Evolutionary conservation across 1,140 invertebrate species (phyloP), one percentile per base, ranked within the genome.

Genomic region (Bombus haemorrhoidalis): DNA sequence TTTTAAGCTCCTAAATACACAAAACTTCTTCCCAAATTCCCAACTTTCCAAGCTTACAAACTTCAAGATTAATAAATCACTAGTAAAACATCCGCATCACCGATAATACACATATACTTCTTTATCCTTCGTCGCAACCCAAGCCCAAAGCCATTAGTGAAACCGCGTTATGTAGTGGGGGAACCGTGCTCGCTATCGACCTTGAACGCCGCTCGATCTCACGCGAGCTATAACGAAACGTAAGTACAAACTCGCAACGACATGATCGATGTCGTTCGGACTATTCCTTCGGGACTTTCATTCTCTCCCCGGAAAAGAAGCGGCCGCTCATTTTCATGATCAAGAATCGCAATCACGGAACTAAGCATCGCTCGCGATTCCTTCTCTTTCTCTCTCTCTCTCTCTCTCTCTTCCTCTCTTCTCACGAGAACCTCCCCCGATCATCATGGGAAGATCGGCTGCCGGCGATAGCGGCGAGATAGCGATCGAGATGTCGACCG

Each of bases 391-490:
- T 88, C 85, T 85, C 69, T 66, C 15, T 66, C 13, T n/a, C 13
- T 28, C 66, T 89, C 87, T 91, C 73, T 66, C 15, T 66, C 13
- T 32, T 32, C 12, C 59, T 89, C 87, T 91, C 90, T 93, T 93
- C 92, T 92, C 92, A 93, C 92, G 93, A 62, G 93, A 92, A 53
- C 90, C 74, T 83, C 91, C 92, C 92, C 83, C 62, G 62, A 69
- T 91, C 80, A 69, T 88, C 87, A 90, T 92, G 92, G 88, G 93
- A 93, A 94, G 93, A 94, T 94, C 91, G 89, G 90, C 88, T 77
- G 91, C 71, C 80, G 86, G 87, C 88, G 93, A 94, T 94, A 93
- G 83, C 86, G 89, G 75, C 87, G 62, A 92, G 93, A 93, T 94
- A 93, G 86, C 86, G 90, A 94, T 94, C 93, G 92, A 93, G 87